Base-by-base conservation (phyloP, 2,888 invertebrate species). In the Cosmopolites sordidus region DNA sequence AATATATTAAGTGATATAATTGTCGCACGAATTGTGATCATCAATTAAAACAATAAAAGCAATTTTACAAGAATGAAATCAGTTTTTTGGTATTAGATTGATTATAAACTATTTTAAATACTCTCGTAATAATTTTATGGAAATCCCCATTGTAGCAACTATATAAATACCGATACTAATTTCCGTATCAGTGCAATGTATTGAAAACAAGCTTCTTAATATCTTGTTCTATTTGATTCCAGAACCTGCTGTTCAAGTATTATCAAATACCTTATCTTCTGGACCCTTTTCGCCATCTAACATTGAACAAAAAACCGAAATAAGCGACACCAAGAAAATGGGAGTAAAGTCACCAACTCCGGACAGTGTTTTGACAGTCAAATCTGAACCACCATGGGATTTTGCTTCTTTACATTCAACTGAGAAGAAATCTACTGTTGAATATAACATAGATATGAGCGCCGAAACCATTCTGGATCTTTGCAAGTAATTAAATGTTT, bases 371-470 rank as follows among this genome's bases (percentile, higher is more conserved):
- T 59, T 72, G 48, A 71, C 69, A 57, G 71, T 75, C 5, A 76
- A 78, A 54, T 70, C 73, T n/a, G 86, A 86, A 72, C 81, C 85
- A 6, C 71, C 69, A 5, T 74, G 74, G 74, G 73, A 74, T 43
- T 66, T 73, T 58, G 75, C 73, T 43, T 63, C 70, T 16, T 61
- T 68, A 22, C 63, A 67, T 52, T 64, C 65, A 2, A 61, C 65
- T 4, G 86, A 86, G 48, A 81, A 83, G 46, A 79, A 82, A 55
- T 78, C 82, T 42, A 82, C 84, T 30, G 79, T 83, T 44, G 79
- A 83, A 58, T 87, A 86, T 70, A 81, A 80, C 61, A 85, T 86
- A 64, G 84, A 85, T 56, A 90, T 92, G 90, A 84, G 79, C 65
- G 82, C 92, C 15, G 86, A 85, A 62, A 82, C 83, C 62, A 76